phyloP scores from a whole-genome alignment of 1,140 invertebrate genomes.

The Laupala kohalensis region DNA sequence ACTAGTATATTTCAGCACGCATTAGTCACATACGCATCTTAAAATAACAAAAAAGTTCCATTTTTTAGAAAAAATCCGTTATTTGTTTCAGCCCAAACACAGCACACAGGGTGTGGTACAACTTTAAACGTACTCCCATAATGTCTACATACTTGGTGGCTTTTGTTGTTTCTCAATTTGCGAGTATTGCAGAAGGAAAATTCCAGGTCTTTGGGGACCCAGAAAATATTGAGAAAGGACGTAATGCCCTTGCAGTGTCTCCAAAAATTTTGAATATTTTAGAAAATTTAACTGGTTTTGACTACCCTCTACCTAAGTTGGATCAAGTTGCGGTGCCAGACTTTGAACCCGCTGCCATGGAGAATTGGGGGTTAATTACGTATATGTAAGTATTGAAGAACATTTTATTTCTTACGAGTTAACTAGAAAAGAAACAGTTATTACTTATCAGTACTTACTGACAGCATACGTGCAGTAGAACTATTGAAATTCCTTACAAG shows the following conservation, averaged over 20 bases:
- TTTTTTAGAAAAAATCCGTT: no score
- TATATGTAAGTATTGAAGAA: constrained; percentile 9
- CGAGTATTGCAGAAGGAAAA: constrained; percentile 5
- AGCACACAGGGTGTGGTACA: neutral
- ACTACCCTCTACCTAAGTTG: constrained; percentile 41
- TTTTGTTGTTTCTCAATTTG: constrained; percentile 53
- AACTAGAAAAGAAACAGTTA: no score
- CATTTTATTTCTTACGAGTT: no score
- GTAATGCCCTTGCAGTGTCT: constrained; percentile 40
- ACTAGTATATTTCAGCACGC: no score
- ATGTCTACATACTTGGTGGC: constrained; percentile 71
- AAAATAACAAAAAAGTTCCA: no score
- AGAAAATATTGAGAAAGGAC: constrained; percentile 45
- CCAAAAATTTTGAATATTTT: constrained; percentile 33
- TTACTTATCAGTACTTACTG: no score
- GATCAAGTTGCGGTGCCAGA: constrained; percentile 59
- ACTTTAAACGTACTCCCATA: constrained; percentile 36
- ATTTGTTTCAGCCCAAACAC: neutral
- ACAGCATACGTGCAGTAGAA: no score
- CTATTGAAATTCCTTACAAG: no score
- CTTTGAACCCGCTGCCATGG: constrained; percentile 54
- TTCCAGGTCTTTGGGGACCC: constrained; percentile 44
- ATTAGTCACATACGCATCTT: no score
- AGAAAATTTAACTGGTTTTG: constrained; percentile 28
- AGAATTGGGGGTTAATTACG: constrained; percentile 36